phyloP scores from a whole-genome alignment of 2,797 vertebrate species.

The Chaunax sp. region DNA sequence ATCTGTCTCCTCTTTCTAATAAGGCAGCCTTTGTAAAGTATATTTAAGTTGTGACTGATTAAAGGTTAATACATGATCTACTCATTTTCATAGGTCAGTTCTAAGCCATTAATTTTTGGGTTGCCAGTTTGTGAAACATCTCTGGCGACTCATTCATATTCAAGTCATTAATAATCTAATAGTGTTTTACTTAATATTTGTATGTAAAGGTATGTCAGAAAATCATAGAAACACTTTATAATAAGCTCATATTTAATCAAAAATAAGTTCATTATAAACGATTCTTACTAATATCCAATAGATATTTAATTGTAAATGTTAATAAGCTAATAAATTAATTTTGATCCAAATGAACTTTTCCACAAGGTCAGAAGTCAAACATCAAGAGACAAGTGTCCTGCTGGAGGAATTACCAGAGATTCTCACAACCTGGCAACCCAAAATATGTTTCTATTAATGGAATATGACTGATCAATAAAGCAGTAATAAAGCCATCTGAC shows the following conservation, averaged over 20 bases:
- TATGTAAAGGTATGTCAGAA: not conserved
- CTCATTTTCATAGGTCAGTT: constrained; percentile 1
- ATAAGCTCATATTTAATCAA: not conserved
- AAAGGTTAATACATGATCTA: not conserved
- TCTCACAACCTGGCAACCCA: constrained; percentile 13
- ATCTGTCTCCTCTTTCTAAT: constrained; percentile 12
- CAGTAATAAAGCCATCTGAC: not conserved
- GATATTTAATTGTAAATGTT: not conserved
- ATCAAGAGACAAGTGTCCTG: not conserved
- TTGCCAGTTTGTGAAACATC: constrained; percentile 1
- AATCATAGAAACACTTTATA: not conserved
- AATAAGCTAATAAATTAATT: not conserved
- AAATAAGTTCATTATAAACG: too few species aligned
- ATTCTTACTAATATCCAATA: too few species aligned
- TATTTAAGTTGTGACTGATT: constrained; percentile 25
- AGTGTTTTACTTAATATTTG: not conserved
- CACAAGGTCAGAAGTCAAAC: constrained; percentile 4
- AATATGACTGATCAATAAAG: not conserved
- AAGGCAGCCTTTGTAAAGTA: constrained; percentile 14
- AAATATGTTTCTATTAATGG: not conserved
- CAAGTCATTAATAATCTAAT: not conserved
- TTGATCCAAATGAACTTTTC: not conserved
- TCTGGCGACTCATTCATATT: not conserved
- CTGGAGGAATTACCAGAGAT: not conserved
- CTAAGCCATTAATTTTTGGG: not conserved